These are phyloP conservation scores for Acanthopagrus latus DNA, from an alignment of 2,797 vertebrate genomes.

Conservation along the genomic window DNA sequence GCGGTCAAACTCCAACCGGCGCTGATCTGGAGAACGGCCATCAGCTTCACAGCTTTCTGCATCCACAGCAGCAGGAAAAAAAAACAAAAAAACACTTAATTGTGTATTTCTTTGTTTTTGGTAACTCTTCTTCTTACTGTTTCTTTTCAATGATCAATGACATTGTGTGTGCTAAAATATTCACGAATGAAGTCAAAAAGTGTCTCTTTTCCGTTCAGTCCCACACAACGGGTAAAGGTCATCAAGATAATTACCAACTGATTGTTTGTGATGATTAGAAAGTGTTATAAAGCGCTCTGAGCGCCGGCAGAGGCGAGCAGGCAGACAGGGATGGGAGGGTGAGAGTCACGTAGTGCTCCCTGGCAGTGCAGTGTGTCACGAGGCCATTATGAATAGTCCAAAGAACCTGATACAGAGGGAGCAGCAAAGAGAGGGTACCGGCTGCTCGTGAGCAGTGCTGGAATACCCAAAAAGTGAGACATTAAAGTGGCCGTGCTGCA, in stretches of 20 bases:
- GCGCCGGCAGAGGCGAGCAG: too few relatives aligned
- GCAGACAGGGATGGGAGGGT: too few relatives aligned
- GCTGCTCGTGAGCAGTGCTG: too few relatives aligned
- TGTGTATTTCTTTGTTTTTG: not conserved
- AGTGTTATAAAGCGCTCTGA: too few relatives aligned
- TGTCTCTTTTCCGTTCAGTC: not conserved
- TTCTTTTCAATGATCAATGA: not conserved
- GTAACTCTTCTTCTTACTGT: not conserved
- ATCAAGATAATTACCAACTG: not conserved
- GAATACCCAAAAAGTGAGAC: too few relatives aligned
- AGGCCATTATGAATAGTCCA: too few relatives aligned
- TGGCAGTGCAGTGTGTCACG: too few relatives aligned
- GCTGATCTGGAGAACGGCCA: not conserved
- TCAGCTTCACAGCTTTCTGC: constrained; percentile 6
- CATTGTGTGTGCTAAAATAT: not conserved
- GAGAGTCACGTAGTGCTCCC: too few relatives aligned
- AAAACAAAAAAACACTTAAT: too few relatives aligned
- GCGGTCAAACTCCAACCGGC: not conserved
- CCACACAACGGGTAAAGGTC: not conserved
- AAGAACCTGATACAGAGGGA: too few relatives aligned
- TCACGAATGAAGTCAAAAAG: not conserved
- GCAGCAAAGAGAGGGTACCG: too few relatives aligned
- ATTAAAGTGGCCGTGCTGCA: too few relatives aligned
- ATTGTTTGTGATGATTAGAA: not conserved
- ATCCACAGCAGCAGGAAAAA: not conserved